Evolutionary conservation across 2,797 vertebrate species (phyloP), one percentile per base, ranked within the genome.

Genomic region (Acanthopagrus latus): DNA sequence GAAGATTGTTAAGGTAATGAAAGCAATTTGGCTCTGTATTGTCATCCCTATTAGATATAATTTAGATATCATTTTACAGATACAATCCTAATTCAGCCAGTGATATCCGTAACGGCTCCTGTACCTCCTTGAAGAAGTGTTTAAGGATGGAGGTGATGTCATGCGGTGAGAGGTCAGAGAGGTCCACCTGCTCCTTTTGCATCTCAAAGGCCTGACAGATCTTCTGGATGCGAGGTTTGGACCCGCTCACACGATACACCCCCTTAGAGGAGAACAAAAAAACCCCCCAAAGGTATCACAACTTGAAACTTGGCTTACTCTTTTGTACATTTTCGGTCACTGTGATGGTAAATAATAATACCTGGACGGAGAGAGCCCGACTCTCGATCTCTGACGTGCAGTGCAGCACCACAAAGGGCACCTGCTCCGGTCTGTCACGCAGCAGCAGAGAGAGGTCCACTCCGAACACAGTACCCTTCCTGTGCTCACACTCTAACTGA

Each of bases 71-170:
- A 38, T 38, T 38, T 38, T 2, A 38, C 38, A 38, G 38, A 38
- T 3, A 38, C 38, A 10, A 10, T 38, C 33, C 7, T 27, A 5
- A 27, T 25, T 3, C 10, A 8, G 18, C 57, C 5, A 23, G 6
- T n/a, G 0, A 38, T 3, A 14, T 48, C 59, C 0, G 57, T 6
- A 54, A 23, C 14, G 33, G 47, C 16, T 77, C n/a, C n/a, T 43
- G 41, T 92, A 98, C 97, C 93, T 97, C 96, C 83, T 98, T 98
- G 63, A 99, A 96, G 91, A 98, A 99, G 71, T 97, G 95, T 91
- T 99, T 99, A 23, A 99, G 96, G 66, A 97, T 94, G 0, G 96
- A 96, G 0, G 96, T 96, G 91, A 99, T 93, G 67, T 99, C 98
- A 5, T 99, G 98, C 0, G 98, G 97, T 0, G 97, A 98, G 75